Evolutionary conservation across 2,113 vertebrate species (phyloP).

Genomic region (Oplegnathus fasciatus): DNA sequence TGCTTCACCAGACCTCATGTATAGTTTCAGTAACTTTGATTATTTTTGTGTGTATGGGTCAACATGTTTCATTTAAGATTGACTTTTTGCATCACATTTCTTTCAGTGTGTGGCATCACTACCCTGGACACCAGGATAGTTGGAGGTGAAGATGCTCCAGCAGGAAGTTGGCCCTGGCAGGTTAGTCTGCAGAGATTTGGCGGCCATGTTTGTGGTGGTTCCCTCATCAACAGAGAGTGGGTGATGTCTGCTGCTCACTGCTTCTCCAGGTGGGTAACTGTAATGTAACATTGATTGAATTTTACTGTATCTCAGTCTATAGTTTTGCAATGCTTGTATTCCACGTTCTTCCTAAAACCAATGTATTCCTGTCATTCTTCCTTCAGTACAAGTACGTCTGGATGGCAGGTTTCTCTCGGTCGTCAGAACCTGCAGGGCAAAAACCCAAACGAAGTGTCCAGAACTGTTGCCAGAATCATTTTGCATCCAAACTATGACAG

Average conservation of each 20-base stretch:
- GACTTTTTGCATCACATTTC: not conserved
- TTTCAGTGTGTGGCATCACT: conserved; percentile 78
- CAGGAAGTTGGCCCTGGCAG: conserved; percentile 83
- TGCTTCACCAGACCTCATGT: too few species aligned
- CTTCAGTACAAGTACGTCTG: not conserved
- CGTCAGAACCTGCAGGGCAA: conserved; percentile 45
- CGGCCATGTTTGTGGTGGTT: conserved; percentile 79
- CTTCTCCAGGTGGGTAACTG: conserved; percentile 8
- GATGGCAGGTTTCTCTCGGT: conserved; percentile 48
- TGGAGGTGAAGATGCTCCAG: conserved; percentile 75
- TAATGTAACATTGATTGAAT: too few species aligned
- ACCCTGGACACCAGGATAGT: conserved; percentile 71
- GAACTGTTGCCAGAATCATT: conserved; percentile 45
- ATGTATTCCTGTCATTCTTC: not conserved
- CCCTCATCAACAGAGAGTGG: conserved; percentile 82
- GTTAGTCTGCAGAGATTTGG: conserved; percentile 67
- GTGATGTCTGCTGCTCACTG: conserved; percentile 77
- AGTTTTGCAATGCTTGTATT: not conserved
- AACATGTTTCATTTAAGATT: not conserved
- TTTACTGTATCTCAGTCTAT: too few species aligned
- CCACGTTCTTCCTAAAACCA: not conserved
- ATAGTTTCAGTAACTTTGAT: too few species aligned
- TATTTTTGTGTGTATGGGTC: too few species aligned
- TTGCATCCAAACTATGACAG: conserved; percentile 74
- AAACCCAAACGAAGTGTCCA: conserved; percentile 55